Base-by-base conservation (phyloP, 2,797 vertebrate genomes). In the Cossypha heuglini region DNA sequence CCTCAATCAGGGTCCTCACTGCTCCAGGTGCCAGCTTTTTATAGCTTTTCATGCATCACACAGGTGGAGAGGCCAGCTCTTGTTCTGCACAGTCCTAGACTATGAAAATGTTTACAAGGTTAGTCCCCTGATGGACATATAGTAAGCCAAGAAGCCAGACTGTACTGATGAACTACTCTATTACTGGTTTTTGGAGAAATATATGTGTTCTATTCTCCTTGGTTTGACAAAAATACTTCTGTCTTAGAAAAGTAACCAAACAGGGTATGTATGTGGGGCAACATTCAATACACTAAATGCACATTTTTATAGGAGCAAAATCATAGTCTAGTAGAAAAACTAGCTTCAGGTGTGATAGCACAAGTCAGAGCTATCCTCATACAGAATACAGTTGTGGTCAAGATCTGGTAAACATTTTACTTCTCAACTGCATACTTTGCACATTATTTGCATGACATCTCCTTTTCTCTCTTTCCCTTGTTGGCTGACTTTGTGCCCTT, bases 401-500 rank as follows among this genome's bases (percentile, higher is more conserved):
- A 92, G 58, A 46, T 88, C 61, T 85, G 68, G 74, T 92, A 87
- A 95, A 92, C 54, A 11, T 80, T 82, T 87, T 87, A 77, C 31
- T 93, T 87, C 85, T 92, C 51, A 52, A 5, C 61, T 88, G 74
- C 49, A 45, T 94, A 48, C 37, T 97, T 94, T 92, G 57, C 77
- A 74, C 16, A 17, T 31, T 92, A 28, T 90, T 92, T 93, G 54
- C 61, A 40, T 82, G 91, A 90, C 71, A 79, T 84, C 85, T 95
- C 57, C 42, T 90, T 91, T 91, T 84, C 68, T 87, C 71, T 91
- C 57, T 71, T 90, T 83, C 76, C 29, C 59, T 88, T 63, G 45
- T 80, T 96, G 95, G 71, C 88, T 88, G 76, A 87, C 79, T 89
- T 75, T 15, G 16, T 63, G 42, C 61, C 88, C 73, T 92, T 94